Percentiles rank a stretch among this genome's conserved stretches.
Evolutionary conservation across 1,140 invertebrate species (phyloP).

Genomic region (Anastrepha obliqua): DNA sequence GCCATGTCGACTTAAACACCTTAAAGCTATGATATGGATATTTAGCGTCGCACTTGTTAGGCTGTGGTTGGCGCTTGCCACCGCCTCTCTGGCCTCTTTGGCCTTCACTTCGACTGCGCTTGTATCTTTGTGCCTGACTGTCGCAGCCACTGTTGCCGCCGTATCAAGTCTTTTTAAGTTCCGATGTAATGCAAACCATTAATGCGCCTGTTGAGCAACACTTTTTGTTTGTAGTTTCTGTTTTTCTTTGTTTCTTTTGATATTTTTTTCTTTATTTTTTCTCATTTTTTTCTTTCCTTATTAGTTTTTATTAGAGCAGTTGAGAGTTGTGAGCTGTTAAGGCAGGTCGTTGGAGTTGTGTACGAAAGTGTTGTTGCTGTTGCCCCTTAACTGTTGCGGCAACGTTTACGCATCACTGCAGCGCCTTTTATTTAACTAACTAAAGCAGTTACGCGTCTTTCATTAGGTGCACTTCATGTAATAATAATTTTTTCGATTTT

Average conservation of each 20-base stretch:
- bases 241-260: not conserved
- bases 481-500: not conserved
- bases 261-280: not conserved
- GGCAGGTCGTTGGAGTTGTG: not conserved
- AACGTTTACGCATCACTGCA: slow-evolving; percentile 13
- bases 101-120: not conserved
- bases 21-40: not conserved
- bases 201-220: not conserved
- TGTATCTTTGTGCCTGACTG: not conserved
- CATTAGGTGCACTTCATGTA: not conserved
- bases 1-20: slow-evolving; percentile 29
- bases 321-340: not conserved
- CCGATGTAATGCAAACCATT: not conserved
- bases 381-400: not conserved
- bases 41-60: slow-evolving; percentile 28
- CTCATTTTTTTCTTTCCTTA: not conserved
- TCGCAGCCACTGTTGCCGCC: not conserved
- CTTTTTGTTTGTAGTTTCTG: not conserved
- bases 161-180: not conserved
- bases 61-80: not conserved
- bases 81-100: not conserved
- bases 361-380: not conserved
- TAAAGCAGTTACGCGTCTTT: not conserved
- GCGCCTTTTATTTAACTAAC: not conserved
- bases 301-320: not conserved